A percentile compares a stretch with the other conserved stretches of the same genome.
phyloP scores from a whole-genome alignment of 2,888 invertebrate genomes.

The Drosophila helvetica region DNA sequence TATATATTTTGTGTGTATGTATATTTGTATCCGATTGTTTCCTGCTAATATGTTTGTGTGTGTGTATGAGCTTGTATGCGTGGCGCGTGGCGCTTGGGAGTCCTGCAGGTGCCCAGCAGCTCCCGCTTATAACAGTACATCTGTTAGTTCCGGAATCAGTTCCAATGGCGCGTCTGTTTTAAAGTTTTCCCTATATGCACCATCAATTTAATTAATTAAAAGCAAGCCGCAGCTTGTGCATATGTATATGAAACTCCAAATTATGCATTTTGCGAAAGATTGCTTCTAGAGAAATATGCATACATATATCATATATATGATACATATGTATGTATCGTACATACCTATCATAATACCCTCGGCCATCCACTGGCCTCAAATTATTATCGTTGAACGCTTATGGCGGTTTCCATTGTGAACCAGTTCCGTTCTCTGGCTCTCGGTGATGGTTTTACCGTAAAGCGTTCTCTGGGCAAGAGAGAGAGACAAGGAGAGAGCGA shows the following conservation, averaged over 20 bases:
- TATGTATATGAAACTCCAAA: not conserved
- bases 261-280: not conserved
- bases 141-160: conserved; percentile 25
- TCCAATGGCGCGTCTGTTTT: not conserved
- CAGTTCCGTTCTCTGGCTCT: conserved; percentile 6
- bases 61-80: not conserved
- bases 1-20: not conserved
- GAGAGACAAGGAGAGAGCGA: conserved; percentile 1
- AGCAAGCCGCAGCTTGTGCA: not conserved
- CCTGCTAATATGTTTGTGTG: not conserved
- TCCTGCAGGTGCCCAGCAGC: conserved; percentile 25
- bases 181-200: not conserved
- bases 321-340: no score
- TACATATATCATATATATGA: no score
- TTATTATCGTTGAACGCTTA: not conserved
- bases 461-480: not conserved
- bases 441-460: not conserved
- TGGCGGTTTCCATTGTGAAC: not conserved
- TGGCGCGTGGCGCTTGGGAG: not conserved
- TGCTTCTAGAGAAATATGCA: not conserved
- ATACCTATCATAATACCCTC: no score
- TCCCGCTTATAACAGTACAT: not conserved
- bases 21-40: not conserved
- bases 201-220: not conserved
- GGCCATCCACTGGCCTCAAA: not conserved